phyloP scores from a whole-genome alignment of 2,888 invertebrate species.

The Orchesellides sinensis region DNA sequence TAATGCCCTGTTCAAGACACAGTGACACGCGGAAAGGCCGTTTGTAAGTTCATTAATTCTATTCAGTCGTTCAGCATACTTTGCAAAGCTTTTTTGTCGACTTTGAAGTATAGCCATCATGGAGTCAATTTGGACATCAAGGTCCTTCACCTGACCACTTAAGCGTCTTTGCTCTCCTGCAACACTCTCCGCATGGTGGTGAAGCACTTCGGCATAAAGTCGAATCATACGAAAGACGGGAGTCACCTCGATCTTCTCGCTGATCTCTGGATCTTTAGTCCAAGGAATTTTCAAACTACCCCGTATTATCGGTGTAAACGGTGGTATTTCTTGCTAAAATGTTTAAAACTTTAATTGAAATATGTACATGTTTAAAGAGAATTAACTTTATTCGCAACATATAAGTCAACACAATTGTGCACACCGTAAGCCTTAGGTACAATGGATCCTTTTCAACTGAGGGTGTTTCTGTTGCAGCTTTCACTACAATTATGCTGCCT shows the following conservation, averaged over 20 bases:
- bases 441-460: slow-evolving; percentile 87
- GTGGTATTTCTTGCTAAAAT: slow-evolving; percentile 85
- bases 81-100: slow-evolving; percentile 89
- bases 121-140: slow-evolving; percentile 85
- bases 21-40: slow-evolving; percentile 89
- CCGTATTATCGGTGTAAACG: slow-evolving; percentile 94
- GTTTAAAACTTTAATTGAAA: not conserved
- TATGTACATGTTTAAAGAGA: not conserved
- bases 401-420: too few species aligned
- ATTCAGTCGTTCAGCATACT: slow-evolving; percentile 90
- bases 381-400: not conserved
- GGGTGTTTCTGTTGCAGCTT: slow-evolving; percentile 82
- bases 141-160: slow-evolving; percentile 86
- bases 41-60: slow-evolving; percentile 90
- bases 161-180: slow-evolving; percentile 88
- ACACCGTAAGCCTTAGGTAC: slow-evolving; percentile 83
- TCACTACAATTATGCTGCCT: slow-evolving; percentile 88
- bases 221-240: slow-evolving; percentile 86
- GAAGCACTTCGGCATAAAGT: slow-evolving; percentile 90
- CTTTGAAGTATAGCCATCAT: slow-evolving; percentile 86
- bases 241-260: slow-evolving; percentile 86
- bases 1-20: slow-evolving; percentile 88
- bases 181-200: slow-evolving; percentile 88
- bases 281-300: slow-evolving; percentile 89
- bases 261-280: slow-evolving; percentile 90